phyloP scores from a whole-genome alignment of 2,888 invertebrate genomes.

The Chaitophorus viminalis region DNA sequence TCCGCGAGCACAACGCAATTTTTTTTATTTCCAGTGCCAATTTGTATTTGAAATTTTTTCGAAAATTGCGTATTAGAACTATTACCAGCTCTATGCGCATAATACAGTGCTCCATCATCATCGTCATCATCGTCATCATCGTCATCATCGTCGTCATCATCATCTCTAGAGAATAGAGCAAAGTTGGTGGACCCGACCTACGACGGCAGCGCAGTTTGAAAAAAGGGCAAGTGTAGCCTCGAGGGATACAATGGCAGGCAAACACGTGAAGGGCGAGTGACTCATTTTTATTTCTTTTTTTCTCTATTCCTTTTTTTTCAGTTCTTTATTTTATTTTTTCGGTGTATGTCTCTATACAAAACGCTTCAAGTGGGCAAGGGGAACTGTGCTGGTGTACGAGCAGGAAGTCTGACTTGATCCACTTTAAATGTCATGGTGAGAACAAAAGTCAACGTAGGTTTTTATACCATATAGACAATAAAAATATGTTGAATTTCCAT shows the following conservation, averaged over 20 bases:
- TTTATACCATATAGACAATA: slow-evolving; percentile 18
- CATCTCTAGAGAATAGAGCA: slow-evolving; percentile 30
- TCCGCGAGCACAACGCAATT: neutral
- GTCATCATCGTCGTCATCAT: too few relatives aligned
- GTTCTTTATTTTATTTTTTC: neutral
- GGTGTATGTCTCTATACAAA: slow-evolving; percentile 45
- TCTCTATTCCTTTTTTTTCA: slow-evolving; percentile 16
- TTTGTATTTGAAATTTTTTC: neutral
- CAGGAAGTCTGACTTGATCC: slow-evolving; percentile 32
- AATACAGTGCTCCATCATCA: too few relatives aligned
- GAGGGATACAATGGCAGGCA: slow-evolving; percentile 55
- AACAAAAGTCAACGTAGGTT: slow-evolving; percentile 56
- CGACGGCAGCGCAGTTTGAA: slow-evolving; percentile 1
- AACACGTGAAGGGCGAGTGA: slow-evolving; percentile 57
- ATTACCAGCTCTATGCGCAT: neutral
- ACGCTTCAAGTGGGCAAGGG: slow-evolving; percentile 45
- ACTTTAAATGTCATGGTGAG: slow-evolving; percentile 45
- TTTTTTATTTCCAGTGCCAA: neutral
- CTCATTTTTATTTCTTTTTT: slow-evolving; percentile 54
- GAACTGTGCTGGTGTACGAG: slow-evolving; percentile 33
- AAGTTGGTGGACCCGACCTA: slow-evolving; percentile 19
- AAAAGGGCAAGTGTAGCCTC: slow-evolving; percentile 56
- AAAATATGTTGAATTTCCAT: neutral
- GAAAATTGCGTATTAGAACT: neutral
- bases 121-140: too few relatives aligned